These are phyloP conservation scores for Rambutsinella grinnellia DNA, from an alignment of 2,888 invertebrate genomes.

Conservation along the genomic window DNA sequence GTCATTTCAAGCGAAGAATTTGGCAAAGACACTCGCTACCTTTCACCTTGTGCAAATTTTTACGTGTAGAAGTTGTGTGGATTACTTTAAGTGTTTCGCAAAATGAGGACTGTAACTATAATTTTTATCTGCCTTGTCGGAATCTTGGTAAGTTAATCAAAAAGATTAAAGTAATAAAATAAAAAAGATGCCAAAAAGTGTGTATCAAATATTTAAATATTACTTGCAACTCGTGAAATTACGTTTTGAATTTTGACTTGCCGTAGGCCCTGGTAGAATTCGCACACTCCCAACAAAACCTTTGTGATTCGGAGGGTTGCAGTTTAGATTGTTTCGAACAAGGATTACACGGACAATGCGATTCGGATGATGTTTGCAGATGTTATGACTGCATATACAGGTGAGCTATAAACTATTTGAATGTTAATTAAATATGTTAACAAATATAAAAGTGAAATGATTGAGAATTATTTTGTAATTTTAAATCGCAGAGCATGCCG, in stretches of 20 bases:
- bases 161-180: background rate
- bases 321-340: slow-evolving; percentile 12
- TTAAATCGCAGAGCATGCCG: slow-evolving; percentile 37
- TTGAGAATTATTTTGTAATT: slow-evolving; percentile 12
- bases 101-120: slow-evolving; percentile 5
- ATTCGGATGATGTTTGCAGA: slow-evolving; percentile 3
- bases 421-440: background rate
- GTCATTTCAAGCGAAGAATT: background rate
- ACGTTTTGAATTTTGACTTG: background rate
- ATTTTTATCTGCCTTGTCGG: background rate
- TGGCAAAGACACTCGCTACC: background rate
- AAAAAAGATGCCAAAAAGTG: background rate
- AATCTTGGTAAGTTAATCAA: slow-evolving; percentile 2
- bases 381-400: slow-evolving; percentile 48
- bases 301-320: slow-evolving; percentile 24
- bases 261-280: slow-evolving; percentile 20
- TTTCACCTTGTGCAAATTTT: too few relatives aligned
- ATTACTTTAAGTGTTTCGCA: too few relatives aligned
- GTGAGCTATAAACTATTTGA: slow-evolving; percentile 14
- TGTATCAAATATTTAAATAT: too few relatives aligned
- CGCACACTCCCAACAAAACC: slow-evolving; percentile 1
- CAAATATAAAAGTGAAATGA: too few relatives aligned
- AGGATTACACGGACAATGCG: slow-evolving; percentile 44
- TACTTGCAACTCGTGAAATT: background rate
- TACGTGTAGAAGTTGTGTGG: too few relatives aligned